A percentile compares a stretch with the other conserved stretches of the same genome.
These are phyloP conservation scores for Eupithecia centaureata DNA, from an alignment of 2,888 invertebrate species.

Conservation along the genomic window DNA sequence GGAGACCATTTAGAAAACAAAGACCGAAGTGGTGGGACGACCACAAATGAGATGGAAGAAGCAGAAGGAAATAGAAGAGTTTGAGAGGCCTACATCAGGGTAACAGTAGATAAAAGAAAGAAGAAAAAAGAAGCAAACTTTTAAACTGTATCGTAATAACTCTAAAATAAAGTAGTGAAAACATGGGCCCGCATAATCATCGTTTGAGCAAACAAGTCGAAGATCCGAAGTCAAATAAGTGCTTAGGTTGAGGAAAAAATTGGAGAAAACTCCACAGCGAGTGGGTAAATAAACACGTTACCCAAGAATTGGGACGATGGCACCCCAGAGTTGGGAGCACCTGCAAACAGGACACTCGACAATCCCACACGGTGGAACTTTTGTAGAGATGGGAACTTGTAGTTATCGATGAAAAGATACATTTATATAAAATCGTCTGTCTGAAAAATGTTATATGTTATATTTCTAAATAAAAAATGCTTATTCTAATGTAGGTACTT, in stretches of 20 bases:
- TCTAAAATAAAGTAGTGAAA: neutral
- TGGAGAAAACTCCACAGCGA: constrained; percentile 32
- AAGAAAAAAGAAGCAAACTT: neutral
- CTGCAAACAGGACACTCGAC: constrained; percentile 48
- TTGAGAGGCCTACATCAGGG: too few species aligned
- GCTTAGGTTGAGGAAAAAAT: constrained; percentile 34
- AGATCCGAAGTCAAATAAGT: constrained; percentile 39
- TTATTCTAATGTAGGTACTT: too few species aligned
- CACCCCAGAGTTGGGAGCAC: constrained; percentile 46
- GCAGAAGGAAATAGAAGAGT: too few species aligned
- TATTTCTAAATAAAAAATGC: too few species aligned
- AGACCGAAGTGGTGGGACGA: too few species aligned
- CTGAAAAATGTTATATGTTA: neutral
- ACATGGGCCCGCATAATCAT: constrained; percentile 25
- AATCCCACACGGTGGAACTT: constrained; percentile 38
- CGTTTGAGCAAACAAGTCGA: constrained; percentile 33
- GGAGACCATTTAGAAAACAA: too few species aligned
- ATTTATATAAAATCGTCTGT: neutral
- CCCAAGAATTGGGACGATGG: constrained; percentile 46
- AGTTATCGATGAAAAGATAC: constrained; percentile 1
- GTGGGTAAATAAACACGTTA: constrained; percentile 50
- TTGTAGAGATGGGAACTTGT: constrained; percentile 29
- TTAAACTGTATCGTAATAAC: neutral
- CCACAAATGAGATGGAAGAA: too few species aligned
- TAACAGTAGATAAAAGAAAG: neutral